phyloP scores from a whole-genome alignment of 1,140 invertebrate species.

The Gyrodactylus bullatarudis region DNA sequence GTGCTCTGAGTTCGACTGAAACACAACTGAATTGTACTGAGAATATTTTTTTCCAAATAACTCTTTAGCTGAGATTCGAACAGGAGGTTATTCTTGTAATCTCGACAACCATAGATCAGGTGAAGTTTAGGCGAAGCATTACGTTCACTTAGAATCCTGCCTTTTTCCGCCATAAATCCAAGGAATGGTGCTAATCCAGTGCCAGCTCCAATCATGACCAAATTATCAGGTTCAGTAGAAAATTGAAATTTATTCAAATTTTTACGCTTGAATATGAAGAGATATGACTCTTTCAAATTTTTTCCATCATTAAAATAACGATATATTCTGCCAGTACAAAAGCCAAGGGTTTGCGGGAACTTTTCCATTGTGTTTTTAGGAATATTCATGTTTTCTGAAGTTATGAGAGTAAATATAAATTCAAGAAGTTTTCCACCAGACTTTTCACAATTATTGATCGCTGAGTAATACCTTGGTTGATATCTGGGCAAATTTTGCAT shows the following conservation, averaged over 20 bases:
- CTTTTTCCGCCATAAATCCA: not conserved
- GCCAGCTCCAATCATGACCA: not conserved
- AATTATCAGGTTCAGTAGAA: not conserved
- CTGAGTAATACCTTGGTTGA: not conserved
- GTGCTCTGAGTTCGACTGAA: too few relatives aligned
- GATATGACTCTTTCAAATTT: not conserved
- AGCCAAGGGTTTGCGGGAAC: not conserved
- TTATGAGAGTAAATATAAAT: not conserved
- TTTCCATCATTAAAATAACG: not conserved
- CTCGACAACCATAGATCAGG: too few relatives aligned
- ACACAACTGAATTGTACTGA: too few relatives aligned
- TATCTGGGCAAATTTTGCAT: not conserved
- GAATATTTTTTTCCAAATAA: too few relatives aligned
- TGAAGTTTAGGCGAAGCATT: too few relatives aligned
- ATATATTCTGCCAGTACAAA: not conserved
- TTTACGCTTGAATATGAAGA: not conserved
- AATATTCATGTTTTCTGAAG: not conserved
- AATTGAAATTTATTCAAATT: not conserved
- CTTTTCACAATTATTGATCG: not conserved
- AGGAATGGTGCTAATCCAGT: not conserved
- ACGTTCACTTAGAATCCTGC: too few relatives aligned
- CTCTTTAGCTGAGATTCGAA: too few relatives aligned
- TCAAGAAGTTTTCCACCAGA: not conserved
- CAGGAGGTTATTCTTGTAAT: too few relatives aligned
- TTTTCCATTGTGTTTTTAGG: not conserved